phyloP scores from a whole-genome alignment of 1,140 invertebrate genomes.

The Caenorhabditis remanei region DNA sequence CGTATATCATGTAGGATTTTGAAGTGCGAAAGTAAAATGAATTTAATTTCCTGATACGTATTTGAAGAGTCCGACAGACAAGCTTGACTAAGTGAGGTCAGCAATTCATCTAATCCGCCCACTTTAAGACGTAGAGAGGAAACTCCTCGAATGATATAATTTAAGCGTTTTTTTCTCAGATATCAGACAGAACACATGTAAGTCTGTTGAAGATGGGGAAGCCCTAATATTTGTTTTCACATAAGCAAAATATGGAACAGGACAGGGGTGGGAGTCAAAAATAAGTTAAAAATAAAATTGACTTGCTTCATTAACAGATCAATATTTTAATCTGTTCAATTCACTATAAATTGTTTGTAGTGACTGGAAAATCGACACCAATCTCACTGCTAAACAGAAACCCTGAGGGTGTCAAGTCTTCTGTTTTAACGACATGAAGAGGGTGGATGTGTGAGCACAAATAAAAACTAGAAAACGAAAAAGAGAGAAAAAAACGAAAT shows the following conservation, averaged over 20 bases:
- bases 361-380: not conserved
- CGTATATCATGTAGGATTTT: too few species aligned
- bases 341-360: too few species aligned
- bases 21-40: not conserved
- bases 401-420: not conserved
- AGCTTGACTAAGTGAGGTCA: constrained; percentile 19
- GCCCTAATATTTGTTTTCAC: not conserved
- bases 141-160: not conserved
- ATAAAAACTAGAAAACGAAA: not conserved
- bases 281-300: too few species aligned
- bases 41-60: constrained; percentile 34
- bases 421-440: not conserved
- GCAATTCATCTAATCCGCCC: constrained; percentile 27
- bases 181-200: constrained; percentile 5
- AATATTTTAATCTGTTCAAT: too few species aligned
- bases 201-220: not conserved
- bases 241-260: not conserved
- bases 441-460: constrained; percentile 24
- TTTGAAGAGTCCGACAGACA: not conserved
- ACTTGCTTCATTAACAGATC: too few species aligned
- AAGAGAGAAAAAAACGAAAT: not conserved
- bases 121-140: constrained; percentile 14
- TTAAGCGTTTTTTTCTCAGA: not conserved
- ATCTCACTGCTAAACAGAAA: not conserved
- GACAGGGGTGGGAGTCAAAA: not conserved